A percentile compares a stretch with the other conserved stretches of the same genome.
Conservation (phyloP, 1,140 invertebrate genomes). For the Lucilia cuprina region DNA sequence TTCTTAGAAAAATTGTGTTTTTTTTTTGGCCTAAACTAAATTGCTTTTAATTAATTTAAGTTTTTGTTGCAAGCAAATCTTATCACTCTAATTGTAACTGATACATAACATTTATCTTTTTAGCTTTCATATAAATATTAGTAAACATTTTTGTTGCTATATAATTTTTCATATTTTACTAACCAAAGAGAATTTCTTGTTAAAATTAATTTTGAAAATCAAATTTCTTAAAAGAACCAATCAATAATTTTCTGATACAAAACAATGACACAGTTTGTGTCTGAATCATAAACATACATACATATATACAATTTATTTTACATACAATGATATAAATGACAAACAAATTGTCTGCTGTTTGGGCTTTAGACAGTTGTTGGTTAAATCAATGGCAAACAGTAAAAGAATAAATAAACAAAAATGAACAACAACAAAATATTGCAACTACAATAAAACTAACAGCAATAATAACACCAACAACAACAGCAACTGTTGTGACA, state of each 20-base stretch:
- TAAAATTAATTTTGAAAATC: conserved; percentile 16
- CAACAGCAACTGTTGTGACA: too few species aligned
- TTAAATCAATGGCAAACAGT: background rate
- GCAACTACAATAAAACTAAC: background rate
- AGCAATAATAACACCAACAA: background rate
- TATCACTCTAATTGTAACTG: background rate
- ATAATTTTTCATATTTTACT: background rate
- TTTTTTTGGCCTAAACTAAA: too few species aligned
- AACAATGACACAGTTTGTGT: conserved; percentile 8
- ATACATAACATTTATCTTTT: background rate
- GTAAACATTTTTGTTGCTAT: background rate
- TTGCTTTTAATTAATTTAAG: background rate
- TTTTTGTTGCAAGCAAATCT: background rate
- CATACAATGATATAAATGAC: conserved; percentile 5
- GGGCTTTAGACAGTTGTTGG: background rate
- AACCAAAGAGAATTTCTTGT: background rate
- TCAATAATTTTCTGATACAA: background rate
- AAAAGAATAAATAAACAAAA: background rate
- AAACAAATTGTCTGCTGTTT: conserved; percentile 16
- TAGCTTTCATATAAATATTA: background rate
- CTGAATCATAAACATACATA: background rate
- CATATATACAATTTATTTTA: too few species aligned
- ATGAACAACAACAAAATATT: background rate
- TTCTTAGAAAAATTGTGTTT: too few species aligned
- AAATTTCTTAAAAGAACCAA: background rate